Evolutionary conservation across 2,797 vertebrate species (phyloP), one percentile per base, ranked within the genome.

Genomic region (Thripadectes ignobilis): DNA sequence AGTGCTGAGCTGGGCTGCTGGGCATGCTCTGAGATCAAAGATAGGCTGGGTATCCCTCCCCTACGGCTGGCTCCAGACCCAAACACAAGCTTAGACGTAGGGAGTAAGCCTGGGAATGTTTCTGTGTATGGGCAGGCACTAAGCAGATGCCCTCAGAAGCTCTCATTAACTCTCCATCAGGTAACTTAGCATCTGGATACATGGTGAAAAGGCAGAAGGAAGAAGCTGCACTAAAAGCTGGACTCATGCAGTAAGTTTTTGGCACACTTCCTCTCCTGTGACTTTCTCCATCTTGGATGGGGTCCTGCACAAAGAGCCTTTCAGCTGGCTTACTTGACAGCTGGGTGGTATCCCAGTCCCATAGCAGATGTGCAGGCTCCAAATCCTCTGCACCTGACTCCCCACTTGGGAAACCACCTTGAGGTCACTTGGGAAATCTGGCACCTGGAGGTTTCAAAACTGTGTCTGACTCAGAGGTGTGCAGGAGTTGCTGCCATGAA

Each of bases 401-500:
- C 6, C 29, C 22, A 5, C 80, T 78, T 78, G 57, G 91, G 77
- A 93, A 87, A 75, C 39, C 38, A 84, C 80, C 57, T 75, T 76
- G 71, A 89, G 77, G 54, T 82, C 86, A 58, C 74, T 72, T 30
- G 41, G 38, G 71, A 72, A 76, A 74, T 39, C 63, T n/a, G 45
- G 72, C 49, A 67, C 22, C 51, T 39, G 3, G 0, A 36, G 45
- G 30, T 59, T 92, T 58, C 80, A 57, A n/a, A 95, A 9, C 4
- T 21, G 65, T 34, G 51, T 48, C 49, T 93, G 94, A 92, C 34
- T 96, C 75, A 69, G 83, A 78, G 39, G 21, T 13, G 41, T 54
- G n/a, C 51, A 85, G 82, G 86, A 76, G 71, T 51, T 92, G 76
- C 73, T 91, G 92, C 86, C 68, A n/a, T 27, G 61, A 91, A 55